Evolutionary conservation across 2,888 invertebrate species (phyloP).

Genomic region (Phyto melanocephala): DNA sequence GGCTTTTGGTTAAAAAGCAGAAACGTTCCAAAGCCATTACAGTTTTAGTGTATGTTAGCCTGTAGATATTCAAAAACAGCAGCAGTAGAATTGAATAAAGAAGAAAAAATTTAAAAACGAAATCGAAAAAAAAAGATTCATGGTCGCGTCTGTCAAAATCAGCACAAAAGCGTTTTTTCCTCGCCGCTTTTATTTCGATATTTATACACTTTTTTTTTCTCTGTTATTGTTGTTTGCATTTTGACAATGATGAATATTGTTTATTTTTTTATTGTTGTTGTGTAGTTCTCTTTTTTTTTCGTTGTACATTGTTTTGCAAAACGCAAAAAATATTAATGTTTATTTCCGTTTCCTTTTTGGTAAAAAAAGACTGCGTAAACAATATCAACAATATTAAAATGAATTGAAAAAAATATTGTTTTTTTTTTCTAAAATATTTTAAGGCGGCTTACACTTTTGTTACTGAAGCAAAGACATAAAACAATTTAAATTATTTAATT

Average conservation of each 20-base stretch:
- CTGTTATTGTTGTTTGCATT: slow-evolving; percentile 36
- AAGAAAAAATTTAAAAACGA: slow-evolving; percentile 3
- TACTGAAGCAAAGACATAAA: neutral
- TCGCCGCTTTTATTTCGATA: slow-evolving; percentile 31
- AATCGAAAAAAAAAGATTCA: slow-evolving; percentile 51
- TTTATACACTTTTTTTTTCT: slow-evolving; percentile 13
- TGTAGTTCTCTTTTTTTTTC: slow-evolving; percentile 6
- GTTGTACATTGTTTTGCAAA: slow-evolving; percentile 29
- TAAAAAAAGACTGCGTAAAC: neutral
- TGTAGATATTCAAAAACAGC: slow-evolving; percentile 4
- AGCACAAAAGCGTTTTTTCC: slow-evolving; percentile 51
- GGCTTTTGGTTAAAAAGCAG: slow-evolving; percentile 7
- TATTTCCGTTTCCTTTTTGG: slow-evolving; percentile 42
- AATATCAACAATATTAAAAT: slow-evolving; percentile 43
- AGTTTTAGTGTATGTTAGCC: slow-evolving; percentile 37
- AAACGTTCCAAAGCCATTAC: slow-evolving; percentile 35
- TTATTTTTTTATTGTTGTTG: slow-evolving; percentile 22
- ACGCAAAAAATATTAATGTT: slow-evolving; percentile 55
- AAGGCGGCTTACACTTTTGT: slow-evolving; percentile 6
- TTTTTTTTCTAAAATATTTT: neutral
- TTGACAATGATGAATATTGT: slow-evolving; percentile 64
- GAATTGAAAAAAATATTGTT: neutral
- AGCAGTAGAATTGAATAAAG: neutral
- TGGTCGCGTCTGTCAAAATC: slow-evolving; percentile 64
- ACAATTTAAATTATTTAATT: slow-evolving; percentile 7